Evolutionary conservation across 2,797 vertebrate species (phyloP).

Genomic region (Poecilia gillii): DNA sequence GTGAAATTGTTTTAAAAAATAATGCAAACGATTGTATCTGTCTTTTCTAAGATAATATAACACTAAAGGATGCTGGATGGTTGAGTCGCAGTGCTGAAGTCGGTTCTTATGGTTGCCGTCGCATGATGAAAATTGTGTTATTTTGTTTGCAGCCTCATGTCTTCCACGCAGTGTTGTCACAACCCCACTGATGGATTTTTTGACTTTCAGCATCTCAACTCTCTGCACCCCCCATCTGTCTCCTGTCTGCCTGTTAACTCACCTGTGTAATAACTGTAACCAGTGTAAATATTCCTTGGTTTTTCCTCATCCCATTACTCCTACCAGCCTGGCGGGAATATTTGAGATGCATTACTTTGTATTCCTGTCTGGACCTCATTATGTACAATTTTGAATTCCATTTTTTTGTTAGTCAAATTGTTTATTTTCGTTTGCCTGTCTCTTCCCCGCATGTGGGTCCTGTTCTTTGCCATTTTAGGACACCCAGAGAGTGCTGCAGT

Average conservation of each 20-base stretch:
- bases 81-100: too few relatives aligned
- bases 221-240: neutral
- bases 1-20: neutral
- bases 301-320: neutral
- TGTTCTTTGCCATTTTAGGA: neutral
- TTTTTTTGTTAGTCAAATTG: neutral
- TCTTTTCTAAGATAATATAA: neutral
- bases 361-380: neutral
- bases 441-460: neutral
- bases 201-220: neutral
- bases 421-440: neutral
- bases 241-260: neutral
- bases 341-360: neutral
- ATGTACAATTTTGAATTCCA: neutral
- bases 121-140: too few relatives aligned
- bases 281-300: neutral
- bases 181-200: too few relatives aligned
- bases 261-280: neutral
- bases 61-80: neutral
- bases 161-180: too few relatives aligned
- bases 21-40: neutral
- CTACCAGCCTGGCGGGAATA: neutral
- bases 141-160: too few relatives aligned
- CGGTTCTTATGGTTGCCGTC: too few relatives aligned
- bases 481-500: neutral